These are phyloP conservation scores for Anas georgica DNA, from an alignment of 2,797 vertebrate species.

Conservation along the genomic window DNA sequence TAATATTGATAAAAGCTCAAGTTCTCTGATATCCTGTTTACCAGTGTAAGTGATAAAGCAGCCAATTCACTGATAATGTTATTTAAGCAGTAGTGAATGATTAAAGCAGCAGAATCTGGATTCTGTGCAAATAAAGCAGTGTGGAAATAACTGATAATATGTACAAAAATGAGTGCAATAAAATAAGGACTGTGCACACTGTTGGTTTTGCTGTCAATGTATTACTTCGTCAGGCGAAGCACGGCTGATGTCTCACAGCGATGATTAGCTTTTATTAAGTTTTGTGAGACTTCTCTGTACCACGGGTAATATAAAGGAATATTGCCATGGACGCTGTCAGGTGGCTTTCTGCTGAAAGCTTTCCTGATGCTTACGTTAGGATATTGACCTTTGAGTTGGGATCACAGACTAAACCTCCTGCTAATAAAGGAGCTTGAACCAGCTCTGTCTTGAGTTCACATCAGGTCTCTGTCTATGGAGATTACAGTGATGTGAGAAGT, in stretches of 20 bases:
- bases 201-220: not conserved
- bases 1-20: constrained; percentile 48
- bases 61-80: constrained; percentile 63
- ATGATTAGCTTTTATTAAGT: not conserved
- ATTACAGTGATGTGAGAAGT: not conserved
- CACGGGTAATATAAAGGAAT: not conserved
- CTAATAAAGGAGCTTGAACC: not conserved
- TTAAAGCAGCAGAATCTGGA: constrained; percentile 52
- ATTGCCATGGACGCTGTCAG: not conserved
- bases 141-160: constrained; percentile 36
- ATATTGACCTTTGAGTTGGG: not conserved
- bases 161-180: constrained; percentile 34
- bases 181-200: not conserved
- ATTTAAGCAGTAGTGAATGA: constrained; percentile 70
- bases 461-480: not conserved
- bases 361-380: not conserved
- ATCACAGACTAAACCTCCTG: not conserved
- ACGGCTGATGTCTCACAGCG: not conserved
- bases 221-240: not conserved
- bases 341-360: not conserved
- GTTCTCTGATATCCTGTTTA: constrained; percentile 38
- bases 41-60: constrained; percentile 54
- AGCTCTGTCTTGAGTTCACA: not conserved
- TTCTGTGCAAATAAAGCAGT: constrained; percentile 60
- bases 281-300: not conserved